phyloP scores from a whole-genome alignment of 2,888 invertebrate genomes.

The Hoplodrina blanda region DNA sequence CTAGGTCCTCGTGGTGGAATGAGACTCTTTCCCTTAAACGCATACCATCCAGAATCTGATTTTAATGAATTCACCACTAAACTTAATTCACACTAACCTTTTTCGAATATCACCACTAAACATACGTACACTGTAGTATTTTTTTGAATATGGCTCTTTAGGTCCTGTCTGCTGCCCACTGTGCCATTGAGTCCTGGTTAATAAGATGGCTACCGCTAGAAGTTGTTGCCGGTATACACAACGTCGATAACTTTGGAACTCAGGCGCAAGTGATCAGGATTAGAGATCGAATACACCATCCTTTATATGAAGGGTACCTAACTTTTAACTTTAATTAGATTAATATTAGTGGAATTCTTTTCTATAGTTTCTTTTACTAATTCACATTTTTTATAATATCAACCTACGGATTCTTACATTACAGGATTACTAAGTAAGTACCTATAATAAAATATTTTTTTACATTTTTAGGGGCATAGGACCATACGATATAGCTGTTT shows the following conservation, averaged over 20 bases:
- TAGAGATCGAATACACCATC: conserved; percentile 81
- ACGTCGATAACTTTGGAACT: conserved; percentile 76
- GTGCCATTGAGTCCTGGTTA: conserved; percentile 79
- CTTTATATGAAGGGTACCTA: conserved; percentile 85
- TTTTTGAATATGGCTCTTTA: conserved; percentile 49
- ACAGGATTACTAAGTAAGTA: neutral
- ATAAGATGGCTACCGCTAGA: conserved; percentile 82
- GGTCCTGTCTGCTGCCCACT: conserved; percentile 88
- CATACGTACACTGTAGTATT: neutral
- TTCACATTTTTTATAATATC: too few relatives aligned
- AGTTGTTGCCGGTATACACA: conserved; percentile 85
- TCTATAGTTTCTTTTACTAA: too few relatives aligned
- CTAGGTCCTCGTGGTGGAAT: too few relatives aligned
- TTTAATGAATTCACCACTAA: too few relatives aligned
- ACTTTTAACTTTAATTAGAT: neutral
- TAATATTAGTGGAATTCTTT: neutral
- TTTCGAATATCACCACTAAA: neutral
- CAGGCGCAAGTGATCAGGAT: conserved; percentile 80
- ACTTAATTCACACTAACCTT: too few relatives aligned
- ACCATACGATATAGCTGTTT: conserved; percentile 90
- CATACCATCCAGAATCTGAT: too few relatives aligned
- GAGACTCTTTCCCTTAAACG: too few relatives aligned
- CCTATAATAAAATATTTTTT: neutral
- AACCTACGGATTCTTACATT: neutral
- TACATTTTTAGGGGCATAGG: conserved; percentile 75